These are phyloP conservation scores for Nannoperca obscura DNA, from an alignment of 2,797 vertebrate species.

Conservation along the genomic window DNA sequence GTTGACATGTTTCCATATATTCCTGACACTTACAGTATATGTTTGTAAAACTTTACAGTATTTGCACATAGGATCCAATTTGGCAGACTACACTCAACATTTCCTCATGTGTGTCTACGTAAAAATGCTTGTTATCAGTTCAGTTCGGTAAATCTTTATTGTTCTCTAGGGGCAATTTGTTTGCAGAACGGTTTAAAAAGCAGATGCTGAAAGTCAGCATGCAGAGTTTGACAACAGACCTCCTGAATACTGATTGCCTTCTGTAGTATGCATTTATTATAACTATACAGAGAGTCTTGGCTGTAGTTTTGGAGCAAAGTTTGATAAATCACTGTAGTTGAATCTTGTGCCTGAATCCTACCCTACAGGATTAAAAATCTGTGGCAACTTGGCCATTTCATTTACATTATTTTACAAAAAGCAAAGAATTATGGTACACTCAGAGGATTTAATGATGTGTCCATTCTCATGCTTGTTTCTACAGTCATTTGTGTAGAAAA, in stretches of 20 bases:
- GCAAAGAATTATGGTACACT: conserved; percentile 18
- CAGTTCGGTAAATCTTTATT: conserved; percentile 46
- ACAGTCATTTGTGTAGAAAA: conserved; percentile 65
- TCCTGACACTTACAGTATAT: conserved; percentile 11
- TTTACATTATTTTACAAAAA: conserved; percentile 44
- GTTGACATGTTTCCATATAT: conserved; percentile 7
- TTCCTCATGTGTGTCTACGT: conserved; percentile 19
- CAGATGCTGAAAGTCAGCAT: conserved; percentile 35
- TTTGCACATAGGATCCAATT: conserved; percentile 46
- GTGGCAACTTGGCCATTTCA: conserved; percentile 23
- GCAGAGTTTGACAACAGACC: conserved; percentile 8
- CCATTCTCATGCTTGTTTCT: conserved; percentile 68
- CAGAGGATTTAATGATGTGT: conserved; percentile 48
- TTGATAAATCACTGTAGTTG: background rate
- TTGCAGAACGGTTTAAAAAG: conserved; percentile 33
- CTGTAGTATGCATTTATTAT: background rate
- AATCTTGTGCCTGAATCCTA: background rate
- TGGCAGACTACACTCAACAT: conserved; percentile 21
- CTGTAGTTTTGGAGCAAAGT: background rate
- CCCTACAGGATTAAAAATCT: conserved; percentile 15
- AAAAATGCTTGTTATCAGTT: conserved; percentile 51
- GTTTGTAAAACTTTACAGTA: conserved; percentile 19
- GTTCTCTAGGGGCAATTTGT: conserved; percentile 20
- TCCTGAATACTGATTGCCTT: conserved; percentile 4
- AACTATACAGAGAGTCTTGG: background rate